These are phyloP conservation scores for Tupaia chinensis DNA, from an alignment of 2,113 vertebrate species.

Conservation along the genomic window DNA sequence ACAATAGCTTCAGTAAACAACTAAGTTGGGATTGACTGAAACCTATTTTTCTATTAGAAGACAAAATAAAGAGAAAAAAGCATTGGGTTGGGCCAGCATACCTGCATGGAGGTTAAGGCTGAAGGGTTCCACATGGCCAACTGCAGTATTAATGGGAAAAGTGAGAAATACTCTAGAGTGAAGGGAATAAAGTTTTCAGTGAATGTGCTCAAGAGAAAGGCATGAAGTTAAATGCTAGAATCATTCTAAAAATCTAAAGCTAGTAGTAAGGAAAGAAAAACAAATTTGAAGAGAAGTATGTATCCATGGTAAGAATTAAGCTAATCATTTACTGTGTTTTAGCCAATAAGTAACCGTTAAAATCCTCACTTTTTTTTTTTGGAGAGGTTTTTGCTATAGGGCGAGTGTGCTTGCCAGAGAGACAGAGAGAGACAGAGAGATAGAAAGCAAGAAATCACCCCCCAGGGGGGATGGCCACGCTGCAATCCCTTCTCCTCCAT, in stretches of 20 bases:
- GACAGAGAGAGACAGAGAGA: too few species aligned
- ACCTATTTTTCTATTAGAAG: background rate
- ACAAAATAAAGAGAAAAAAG: constrained; percentile 28
- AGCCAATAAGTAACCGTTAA: background rate
- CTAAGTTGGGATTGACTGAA: background rate
- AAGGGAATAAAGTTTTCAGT: background rate
- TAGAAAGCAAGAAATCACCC: too few species aligned
- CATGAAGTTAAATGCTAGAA: constrained; percentile 29
- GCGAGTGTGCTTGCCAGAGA: too few species aligned
- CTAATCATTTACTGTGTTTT: background rate
- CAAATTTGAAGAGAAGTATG: background rate
- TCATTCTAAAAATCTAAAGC: background rate
- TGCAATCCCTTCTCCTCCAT: too few species aligned
- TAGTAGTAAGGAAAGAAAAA: background rate
- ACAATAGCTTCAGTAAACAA: background rate
- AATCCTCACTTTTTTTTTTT: background rate
- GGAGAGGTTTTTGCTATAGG: too few species aligned
- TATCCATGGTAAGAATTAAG: background rate
- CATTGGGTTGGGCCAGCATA: too few species aligned
- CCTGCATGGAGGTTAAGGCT: too few species aligned
- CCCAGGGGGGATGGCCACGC: too few species aligned
- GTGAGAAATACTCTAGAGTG: background rate
- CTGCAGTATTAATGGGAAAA: background rate
- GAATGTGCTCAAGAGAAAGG: background rate
- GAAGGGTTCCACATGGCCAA: too few species aligned